Base-by-base conservation (phyloP, 1,140 invertebrate genomes). In the Druon quercuslanigerum region DNA sequence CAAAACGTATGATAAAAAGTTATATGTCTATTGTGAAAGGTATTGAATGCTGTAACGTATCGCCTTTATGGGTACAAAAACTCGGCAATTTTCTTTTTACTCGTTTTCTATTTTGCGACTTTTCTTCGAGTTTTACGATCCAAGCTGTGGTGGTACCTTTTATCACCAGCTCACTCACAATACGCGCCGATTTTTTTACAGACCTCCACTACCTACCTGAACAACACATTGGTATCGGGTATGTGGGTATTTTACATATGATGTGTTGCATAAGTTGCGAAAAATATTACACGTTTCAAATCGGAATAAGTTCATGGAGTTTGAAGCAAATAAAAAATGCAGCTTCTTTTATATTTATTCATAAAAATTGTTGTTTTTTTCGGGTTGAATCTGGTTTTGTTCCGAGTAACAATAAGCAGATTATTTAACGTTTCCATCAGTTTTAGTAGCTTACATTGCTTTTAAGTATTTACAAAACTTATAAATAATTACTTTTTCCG, bases 241-340 rank as follows among this genome's bases (percentile, higher is more conserved):
- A 85, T 87, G 83, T 83, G 87, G 85, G 85, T 87, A 87, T 82
- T 88, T 88, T 87, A 83, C 87, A 86, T 86, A 85, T 78, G 82
- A 78, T 79, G 73, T 74, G 78, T 86, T 88, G 83, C 79, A 79
- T 82, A 84, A 85, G 51, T 72, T 20, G 33, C 50, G 74, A 66
- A 79, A 73, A 80, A 82, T 74, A 51, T 46, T 73, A 71, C 77
- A 76, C 77, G 73, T 79, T 79, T 80, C 77, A 46, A 9, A 11
- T 46, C 6, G 40, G 40, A 46, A 46, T 46, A 46, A 46, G 40
- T 46, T 46, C 40, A 46, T 46, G 40, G 9, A 46, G 40, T 46
- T 2, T 33, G 5, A 33, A 33, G 25, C 25, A 33, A 33, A 33
- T 33, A 5, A 2, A 33, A 33, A 33, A 33, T 33, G 3, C 25